Evolutionary conservation across 1,140 invertebrate species (phyloP), one percentile per base, ranked within the genome.

Genomic region (Pogonognathellus flavescens): DNA sequence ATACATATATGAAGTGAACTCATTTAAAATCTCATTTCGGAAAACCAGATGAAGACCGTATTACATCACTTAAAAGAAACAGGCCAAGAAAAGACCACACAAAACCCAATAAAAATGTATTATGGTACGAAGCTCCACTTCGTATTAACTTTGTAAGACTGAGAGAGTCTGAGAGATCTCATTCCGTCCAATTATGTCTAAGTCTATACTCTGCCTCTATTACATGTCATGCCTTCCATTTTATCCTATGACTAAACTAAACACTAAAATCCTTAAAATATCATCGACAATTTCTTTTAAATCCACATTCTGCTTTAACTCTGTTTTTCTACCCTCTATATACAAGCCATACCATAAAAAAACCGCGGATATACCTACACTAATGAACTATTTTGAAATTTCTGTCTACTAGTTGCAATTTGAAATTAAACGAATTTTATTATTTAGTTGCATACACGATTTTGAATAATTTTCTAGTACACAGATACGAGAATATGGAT

Each of bases 401-500:
- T 41, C 31, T 41, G 1, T 41, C 31, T 41, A 6, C 31, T 6
- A 41, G 31, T 41, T 3, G 31, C 31, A 41, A 41, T 41, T 6
- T 41, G 31, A 41, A 41, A 41, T 41, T 41, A 41, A 41, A 41
- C 31, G 31, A 41, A 41, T 41, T 41, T 41, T 41, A 41, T 41
- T 41, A 41, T 41, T 41, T 41, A 41, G 31, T 41, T 41, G 31
- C 6, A 41, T 41, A 41, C 31, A 41, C 31, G 31, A 41, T 41
- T 41, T 41, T 41, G 1, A 62, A 62, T n/a, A 20, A 20, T 62
- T 62, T 70, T 10, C 31, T 6, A 41, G 49, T 7, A 31, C 13
- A n/a, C 41, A n/a, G 13, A 76, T 76, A 62, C 18, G 18, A 62
- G 11, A 57, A 57, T 57, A 57, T 57, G 53, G 53, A 57, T 57